Base-by-base conservation (phyloP, 1,140 invertebrate genomes). In the Heliconius melpomene region DNA sequence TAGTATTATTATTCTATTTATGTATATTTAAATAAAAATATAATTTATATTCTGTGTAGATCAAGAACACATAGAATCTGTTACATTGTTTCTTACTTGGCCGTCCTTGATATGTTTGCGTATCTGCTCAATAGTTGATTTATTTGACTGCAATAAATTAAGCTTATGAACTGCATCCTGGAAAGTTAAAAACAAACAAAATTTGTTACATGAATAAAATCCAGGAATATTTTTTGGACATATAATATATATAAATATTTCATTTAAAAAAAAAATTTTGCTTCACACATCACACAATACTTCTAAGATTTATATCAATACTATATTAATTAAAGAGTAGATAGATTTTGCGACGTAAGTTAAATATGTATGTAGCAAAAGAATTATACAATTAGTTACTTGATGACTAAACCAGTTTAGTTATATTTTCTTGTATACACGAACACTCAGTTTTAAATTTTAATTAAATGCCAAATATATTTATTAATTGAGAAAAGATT, bases 141-240 rank as follows among this genome's bases (percentile, higher is more conserved):
- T 95, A 93, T 97, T 98, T 29, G 96, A 96, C 90, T 98, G 97
- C 32, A 98, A 90, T 9, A 87, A 91, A 83, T 97, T 97, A 29
- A 98, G 91, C 70, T 95, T 94, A 73, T 93, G 88, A 2, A 98
- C 94, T 66, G 97, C 96, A 79, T 96, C 95, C 97, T 97, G 83
- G 23, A 94, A 95, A 74, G 40, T 52, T 57, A 13, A 71, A 75
- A 52, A 72, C 29, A 60, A 78, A 32, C 50, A 71, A 82, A 23
- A 78, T 54, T 52, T 20, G 18, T 52, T 20, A 52, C 1, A 7
- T 52, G 18, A 46, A 46, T 46, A 46, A 46, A 32, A 32, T 46
- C 13, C 13, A 46, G 13, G 40, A 46, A 46, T 46, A 46, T 46
- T 46, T 46, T 46, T 46, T 46, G 40, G 13, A 46, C 40, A 46